Evolutionary conservation across 2,113 vertebrate genomes (phyloP), one percentile per base, ranked within the genome.

Genomic region (Corydoras sp.): DNA sequence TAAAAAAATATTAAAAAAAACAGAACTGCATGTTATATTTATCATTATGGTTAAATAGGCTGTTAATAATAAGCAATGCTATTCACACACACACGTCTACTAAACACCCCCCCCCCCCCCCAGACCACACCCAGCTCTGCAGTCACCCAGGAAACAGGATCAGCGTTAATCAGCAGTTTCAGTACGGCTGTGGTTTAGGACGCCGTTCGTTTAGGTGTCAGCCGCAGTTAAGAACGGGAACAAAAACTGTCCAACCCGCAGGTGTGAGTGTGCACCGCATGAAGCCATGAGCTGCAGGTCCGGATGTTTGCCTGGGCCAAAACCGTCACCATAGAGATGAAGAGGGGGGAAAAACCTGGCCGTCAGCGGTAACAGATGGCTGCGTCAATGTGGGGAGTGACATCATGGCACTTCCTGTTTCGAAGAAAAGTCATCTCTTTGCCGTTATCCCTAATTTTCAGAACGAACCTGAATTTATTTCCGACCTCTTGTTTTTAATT

Each of bases 371-470:
- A 15, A 62, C 72, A 73, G 75, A 68, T 78, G 72, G 75, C 76
- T 86, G 81, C 81, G 84, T 88, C 86, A 86, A 30, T 10, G 74
- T 30, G 55, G 12, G 31, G 55, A 32, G 60, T 77, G 79, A 72
- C 77, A 77, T 76, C 78, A 79, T 81, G 58, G 79, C 84, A 80
- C 83, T 89, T 90, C 88, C 88, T 84, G 82, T 85, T 88, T 84
- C 81, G 76, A 71, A 76, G 78, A 78, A 81, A 79, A 24, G 18
- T 24, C 18, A 24, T 1, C 18, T 24, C 18, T 24, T 24, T 24
- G 18, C 18, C 18, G 18, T 24, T 24, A 24, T 24, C 18, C 18
- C 18, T 24, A 24, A 24, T 24, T 24, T 24, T 24, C 18, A 24
- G 18, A 24, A 24, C 18, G 18, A 24, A 24, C 18, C 18, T 24